Conservation (phyloP, 2,888 invertebrate genomes). For the Diaphora mendica region DNA sequence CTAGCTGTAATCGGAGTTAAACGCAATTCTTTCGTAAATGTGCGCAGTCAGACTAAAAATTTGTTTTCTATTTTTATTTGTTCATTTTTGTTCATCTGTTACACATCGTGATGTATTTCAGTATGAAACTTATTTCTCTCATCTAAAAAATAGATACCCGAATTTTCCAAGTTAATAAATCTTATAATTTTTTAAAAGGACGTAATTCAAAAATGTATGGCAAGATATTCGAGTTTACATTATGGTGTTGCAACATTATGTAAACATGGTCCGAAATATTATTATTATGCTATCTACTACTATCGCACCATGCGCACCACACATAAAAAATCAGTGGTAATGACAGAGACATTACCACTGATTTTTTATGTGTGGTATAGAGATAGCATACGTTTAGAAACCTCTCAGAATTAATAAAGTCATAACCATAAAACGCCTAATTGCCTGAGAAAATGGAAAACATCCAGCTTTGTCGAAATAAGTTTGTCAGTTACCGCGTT, state of each 20-base stretch:
- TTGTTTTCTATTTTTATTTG: neutral
- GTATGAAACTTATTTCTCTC: no score
- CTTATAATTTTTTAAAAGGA: neutral
- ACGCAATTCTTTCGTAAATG: neutral
- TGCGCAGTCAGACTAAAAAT: neutral
- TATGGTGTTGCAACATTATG: no score
- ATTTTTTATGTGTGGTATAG: neutral
- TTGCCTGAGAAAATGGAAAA: neutral
- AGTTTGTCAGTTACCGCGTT: conserved; percentile 26
- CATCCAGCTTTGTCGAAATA: neutral
- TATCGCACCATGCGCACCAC: neutral
- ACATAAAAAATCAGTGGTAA: no score
- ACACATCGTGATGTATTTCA: no score
- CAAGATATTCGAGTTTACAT: no score
- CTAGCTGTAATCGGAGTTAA: neutral
- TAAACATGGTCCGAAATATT: no score
- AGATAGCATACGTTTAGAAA: neutral
- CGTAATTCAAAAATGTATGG: no score
- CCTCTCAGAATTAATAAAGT: neutral
- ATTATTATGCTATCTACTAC: no score
- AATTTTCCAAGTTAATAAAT: neutral
- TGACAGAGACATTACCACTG: neutral
- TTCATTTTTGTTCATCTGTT: no score
- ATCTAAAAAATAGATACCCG: neutral
- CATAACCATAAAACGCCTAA: neutral